A percentile compares a stretch with the other conserved stretches of the same genome.
Evolutionary conservation across 2,113 vertebrate genomes (phyloP).

Genomic region (Clarias gariepinus): DNA sequence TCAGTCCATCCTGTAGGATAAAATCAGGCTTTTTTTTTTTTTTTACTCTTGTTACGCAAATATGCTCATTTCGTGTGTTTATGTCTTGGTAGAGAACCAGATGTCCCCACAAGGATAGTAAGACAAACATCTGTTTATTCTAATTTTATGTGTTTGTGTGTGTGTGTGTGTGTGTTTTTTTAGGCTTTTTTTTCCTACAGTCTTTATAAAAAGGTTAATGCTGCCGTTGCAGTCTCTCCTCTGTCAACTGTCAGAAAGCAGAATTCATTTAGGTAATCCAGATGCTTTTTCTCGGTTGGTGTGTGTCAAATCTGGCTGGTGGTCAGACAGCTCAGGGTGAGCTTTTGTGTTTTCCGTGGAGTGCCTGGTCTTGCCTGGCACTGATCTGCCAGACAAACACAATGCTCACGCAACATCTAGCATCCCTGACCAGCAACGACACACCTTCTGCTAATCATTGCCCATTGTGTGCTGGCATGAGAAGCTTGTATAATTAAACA

Average conservation of each 20-base stretch:
- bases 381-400: constrained; percentile 21
- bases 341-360: constrained; percentile 48
- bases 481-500: constrained; percentile 28
- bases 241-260: constrained; percentile 63
- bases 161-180: constrained; percentile 17
- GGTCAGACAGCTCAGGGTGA: constrained; percentile 42
- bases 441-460: constrained; percentile 43
- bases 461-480: constrained; percentile 30
- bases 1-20: constrained; percentile 53
- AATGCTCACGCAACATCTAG: constrained; percentile 27
- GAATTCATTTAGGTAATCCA: constrained; percentile 55
- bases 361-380: constrained; percentile 41
- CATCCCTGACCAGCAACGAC: constrained; percentile 24
- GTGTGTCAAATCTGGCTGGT: constrained; percentile 42
- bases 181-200: constrained; percentile 55
- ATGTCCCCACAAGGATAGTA: not conserved
- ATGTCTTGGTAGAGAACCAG: not conserved
- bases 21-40: constrained; percentile 56
- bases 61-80: constrained; percentile 31
- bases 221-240: constrained; percentile 60
- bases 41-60: constrained; percentile 58
- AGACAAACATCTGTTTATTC: not conserved
- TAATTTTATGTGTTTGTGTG: constrained; percentile 2
- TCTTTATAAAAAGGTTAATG: constrained; percentile 70
- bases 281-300: constrained; percentile 48